phyloP scores from a whole-genome alignment of 2,888 invertebrate genomes.

The Noctua fimbriata region DNA sequence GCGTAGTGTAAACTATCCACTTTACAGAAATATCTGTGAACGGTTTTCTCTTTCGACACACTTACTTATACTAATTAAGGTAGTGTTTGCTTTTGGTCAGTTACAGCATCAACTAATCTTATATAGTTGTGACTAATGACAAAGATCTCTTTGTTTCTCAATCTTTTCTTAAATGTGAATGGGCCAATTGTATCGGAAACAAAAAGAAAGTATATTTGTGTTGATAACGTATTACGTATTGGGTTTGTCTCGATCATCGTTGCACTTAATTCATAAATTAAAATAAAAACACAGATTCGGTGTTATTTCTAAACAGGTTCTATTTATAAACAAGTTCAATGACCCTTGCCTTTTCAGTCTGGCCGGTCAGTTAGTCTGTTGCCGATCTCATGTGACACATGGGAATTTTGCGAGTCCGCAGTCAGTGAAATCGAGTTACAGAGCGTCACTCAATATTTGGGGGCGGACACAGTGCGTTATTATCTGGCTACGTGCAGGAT shows the following conservation, averaged over 20 bases:
- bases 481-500: slow-evolving; percentile 2
- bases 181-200: background rate
- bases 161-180: slow-evolving; percentile 15
- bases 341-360: background rate
- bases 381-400: background rate
- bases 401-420: background rate
- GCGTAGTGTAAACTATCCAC: too few relatives aligned
- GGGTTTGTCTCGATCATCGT: background rate
- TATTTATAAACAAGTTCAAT: slow-evolving; percentile 25
- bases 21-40: too few relatives aligned
- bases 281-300: background rate
- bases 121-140: slow-evolving; percentile 9
- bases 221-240: background rate
- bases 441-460: slow-evolving; percentile 15
- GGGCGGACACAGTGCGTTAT: background rate
- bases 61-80: slow-evolving; percentile 8
- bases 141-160: slow-evolving; percentile 31
- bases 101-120: slow-evolving; percentile 20
- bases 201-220: slow-evolving; percentile 23
- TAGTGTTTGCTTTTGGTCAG: slow-evolving; percentile 21
- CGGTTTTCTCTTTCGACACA: slow-evolving; percentile 33
- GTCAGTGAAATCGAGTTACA: slow-evolving; percentile 6
- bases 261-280: background rate
- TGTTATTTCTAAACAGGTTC: slow-evolving; percentile 24
- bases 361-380: background rate